phyloP scores from a whole-genome alignment of 2,113 vertebrate genomes.

The Tetrax tetrax region DNA sequence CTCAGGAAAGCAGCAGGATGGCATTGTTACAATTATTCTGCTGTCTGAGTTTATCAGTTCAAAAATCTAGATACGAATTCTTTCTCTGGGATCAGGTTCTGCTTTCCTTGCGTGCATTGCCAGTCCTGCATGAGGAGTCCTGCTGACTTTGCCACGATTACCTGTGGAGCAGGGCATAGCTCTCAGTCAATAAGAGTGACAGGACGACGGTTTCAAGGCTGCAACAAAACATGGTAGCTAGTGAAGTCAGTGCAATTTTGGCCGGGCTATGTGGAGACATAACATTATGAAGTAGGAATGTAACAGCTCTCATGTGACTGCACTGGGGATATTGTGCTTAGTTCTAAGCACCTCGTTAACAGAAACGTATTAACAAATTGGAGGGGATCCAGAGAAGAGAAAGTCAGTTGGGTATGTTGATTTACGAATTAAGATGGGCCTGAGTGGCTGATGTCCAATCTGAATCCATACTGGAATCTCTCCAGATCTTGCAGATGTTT shows the following conservation, averaged over 20 bases:
- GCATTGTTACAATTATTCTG: constrained; percentile 53
- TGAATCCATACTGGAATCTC: constrained; percentile 34
- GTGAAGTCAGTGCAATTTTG: constrained; percentile 55
- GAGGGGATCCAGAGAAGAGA: constrained; percentile 55
- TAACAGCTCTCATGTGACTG: constrained; percentile 67
- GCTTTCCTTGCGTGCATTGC: not conserved
- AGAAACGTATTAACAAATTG: constrained; percentile 65
- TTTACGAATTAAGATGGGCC: constrained; percentile 56
- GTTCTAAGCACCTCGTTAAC: constrained; percentile 72
- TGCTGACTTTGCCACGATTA: not conserved
- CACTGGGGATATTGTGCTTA: constrained; percentile 64
- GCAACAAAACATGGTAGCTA: constrained; percentile 67
- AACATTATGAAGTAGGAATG: constrained; percentile 70
- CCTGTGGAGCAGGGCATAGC: constrained; percentile 2
- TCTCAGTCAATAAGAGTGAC: not conserved
- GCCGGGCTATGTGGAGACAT: constrained; percentile 51
- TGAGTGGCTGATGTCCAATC: constrained; percentile 54
- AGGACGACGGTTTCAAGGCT: not conserved
- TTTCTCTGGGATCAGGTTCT: constrained; percentile 34
- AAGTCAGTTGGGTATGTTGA: constrained; percentile 58
- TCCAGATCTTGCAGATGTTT: constrained; percentile 61
- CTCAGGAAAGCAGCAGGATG: constrained; percentile 62
- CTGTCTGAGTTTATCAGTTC: constrained; percentile 44
- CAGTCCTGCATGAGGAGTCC: not conserved
- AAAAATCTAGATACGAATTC: constrained; percentile 19